A percentile compares a stretch with the other conserved stretches of the same genome.
phyloP scores from a whole-genome alignment of 2,113 vertebrate species.

The Dasyornis broadbenti region DNA sequence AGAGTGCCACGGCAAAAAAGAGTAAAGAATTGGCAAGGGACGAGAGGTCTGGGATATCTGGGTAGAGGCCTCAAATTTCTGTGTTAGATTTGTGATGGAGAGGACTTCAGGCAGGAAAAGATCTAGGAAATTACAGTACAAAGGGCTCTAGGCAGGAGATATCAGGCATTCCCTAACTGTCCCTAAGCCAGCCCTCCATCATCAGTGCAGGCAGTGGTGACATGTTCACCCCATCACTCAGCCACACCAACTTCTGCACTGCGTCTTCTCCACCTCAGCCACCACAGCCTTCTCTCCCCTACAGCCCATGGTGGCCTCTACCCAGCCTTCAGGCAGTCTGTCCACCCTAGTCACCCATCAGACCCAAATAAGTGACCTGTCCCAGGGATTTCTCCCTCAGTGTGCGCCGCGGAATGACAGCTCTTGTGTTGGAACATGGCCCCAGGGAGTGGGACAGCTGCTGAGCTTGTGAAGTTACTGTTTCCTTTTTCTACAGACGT shows the following conservation, averaged over 20 bases:
- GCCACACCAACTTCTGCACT: background rate
- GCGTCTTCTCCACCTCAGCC: background rate
- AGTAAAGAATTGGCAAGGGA: background rate
- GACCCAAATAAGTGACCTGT: background rate
- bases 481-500: fast-evolving
- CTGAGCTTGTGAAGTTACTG: background rate
- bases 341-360: background rate
- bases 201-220: background rate
- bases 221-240: background rate
- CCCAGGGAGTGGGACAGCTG: background rate
- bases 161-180: background rate
- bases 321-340: background rate
- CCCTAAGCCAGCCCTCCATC: background rate
- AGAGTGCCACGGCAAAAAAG: background rate
- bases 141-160: background rate
- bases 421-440: fast-evolving
- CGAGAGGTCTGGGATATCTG: background rate
- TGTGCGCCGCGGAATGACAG: background rate
- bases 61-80: background rate
- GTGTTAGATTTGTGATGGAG: background rate
- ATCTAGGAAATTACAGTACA: background rate
- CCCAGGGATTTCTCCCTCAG: background rate
- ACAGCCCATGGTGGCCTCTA: background rate
- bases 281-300: background rate
- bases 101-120: background rate